Conservation (phyloP, 2,797 vertebrate species). For the Rhadinocentrus ornatus region DNA sequence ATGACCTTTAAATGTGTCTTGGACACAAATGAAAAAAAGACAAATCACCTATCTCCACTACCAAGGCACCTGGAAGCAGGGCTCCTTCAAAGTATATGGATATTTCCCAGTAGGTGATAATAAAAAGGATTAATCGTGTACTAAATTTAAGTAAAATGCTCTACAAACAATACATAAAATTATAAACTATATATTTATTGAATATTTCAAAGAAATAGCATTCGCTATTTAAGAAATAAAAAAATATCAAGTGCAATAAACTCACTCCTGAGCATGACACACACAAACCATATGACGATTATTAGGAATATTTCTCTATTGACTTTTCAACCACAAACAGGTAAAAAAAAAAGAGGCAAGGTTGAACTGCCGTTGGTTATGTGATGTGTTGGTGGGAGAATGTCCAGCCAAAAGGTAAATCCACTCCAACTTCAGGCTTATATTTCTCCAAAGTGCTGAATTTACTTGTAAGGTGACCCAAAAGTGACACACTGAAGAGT, state of each 20-base stretch:
- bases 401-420: constrained; percentile 49
- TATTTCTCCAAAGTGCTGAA: constrained; percentile 61
- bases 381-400: constrained; percentile 31
- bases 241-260: constrained; percentile 58
- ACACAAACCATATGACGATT: constrained; percentile 43
- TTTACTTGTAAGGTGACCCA: constrained; percentile 65
- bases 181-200: constrained; percentile 45
- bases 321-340: no score
- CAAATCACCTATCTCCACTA: constrained; percentile 35
- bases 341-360: constrained; percentile 22
- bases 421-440: constrained; percentile 27
- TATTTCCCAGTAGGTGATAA: constrained; percentile 25
- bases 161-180: constrained; percentile 61
- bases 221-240: constrained; percentile 40
- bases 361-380: constrained; percentile 21
- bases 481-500: constrained; percentile 64
- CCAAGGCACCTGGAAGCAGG: constrained; percentile 64
- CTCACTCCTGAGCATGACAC: constrained; percentile 56
- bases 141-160: constrained; percentile 42
- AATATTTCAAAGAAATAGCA: constrained; percentile 41
- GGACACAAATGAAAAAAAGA: constrained; percentile 67
- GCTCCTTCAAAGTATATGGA: constrained; percentile 49
- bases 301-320: neutral
- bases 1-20: constrained; percentile 61
- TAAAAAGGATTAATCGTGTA: constrained; percentile 36